phyloP scores from a whole-genome alignment of 2,113 vertebrate genomes.

The Callithrix jacchus region DNA sequence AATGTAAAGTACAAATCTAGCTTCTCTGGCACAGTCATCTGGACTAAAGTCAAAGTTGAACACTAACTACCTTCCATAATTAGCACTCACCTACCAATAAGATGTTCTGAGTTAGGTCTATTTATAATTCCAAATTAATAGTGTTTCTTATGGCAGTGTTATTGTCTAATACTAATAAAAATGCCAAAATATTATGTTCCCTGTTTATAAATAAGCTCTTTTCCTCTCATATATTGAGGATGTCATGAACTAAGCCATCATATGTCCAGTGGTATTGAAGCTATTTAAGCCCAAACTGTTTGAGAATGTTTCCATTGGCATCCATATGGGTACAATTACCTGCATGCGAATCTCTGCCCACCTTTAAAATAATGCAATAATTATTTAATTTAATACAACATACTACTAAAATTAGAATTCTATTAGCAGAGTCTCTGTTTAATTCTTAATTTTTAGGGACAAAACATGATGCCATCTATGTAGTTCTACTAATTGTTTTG shows the following conservation, averaged over 20 bases:
- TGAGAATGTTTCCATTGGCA: neutral
- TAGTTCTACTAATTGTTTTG: neutral
- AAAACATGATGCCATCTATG: neutral
- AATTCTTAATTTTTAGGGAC: neutral
- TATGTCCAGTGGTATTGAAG: neutral
- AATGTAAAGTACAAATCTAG: neutral
- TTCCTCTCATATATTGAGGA: neutral
- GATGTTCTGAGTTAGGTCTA: neutral
- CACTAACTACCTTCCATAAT: neutral
- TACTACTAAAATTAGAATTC: neutral
- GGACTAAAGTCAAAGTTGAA: slow-evolving; percentile 23
- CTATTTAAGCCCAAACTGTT: neutral
- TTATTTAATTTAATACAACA: neutral
- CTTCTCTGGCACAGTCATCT: neutral
- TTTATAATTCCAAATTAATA: slow-evolving; percentile 8
- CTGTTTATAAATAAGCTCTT: neutral
- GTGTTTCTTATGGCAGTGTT: neutral
- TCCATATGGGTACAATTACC: neutral
- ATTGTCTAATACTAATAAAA: slow-evolving; percentile 21
- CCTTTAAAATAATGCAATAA: neutral
- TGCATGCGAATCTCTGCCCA: neutral
- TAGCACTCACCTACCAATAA: neutral
- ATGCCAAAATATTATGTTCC: slow-evolving; percentile 43
- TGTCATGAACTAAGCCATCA: neutral
- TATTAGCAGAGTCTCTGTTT: neutral